These are phyloP conservation scores for Basileuterus tristriatus DNA, from an alignment of 2,797 vertebrate species.

Conservation along the genomic window DNA sequence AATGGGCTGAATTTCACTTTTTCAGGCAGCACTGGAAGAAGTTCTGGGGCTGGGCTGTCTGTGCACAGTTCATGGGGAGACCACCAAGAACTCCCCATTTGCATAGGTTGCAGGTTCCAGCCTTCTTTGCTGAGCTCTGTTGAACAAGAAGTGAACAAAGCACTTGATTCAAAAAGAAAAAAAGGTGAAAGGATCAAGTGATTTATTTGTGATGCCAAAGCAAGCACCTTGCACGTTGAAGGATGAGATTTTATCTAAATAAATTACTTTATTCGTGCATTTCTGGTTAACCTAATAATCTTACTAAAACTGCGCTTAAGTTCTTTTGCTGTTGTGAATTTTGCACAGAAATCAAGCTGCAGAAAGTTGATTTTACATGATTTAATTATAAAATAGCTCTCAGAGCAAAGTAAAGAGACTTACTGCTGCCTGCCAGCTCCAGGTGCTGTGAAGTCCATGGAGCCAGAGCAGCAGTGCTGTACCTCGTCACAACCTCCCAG, in stretches of 20 bases:
- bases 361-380: background rate
- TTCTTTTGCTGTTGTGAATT: background rate
- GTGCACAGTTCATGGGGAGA: background rate
- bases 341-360: background rate
- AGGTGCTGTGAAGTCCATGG: background rate
- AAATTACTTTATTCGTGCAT: background rate
- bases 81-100: background rate
- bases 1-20: background rate
- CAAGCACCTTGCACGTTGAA: background rate
- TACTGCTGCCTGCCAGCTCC: background rate
- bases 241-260: background rate
- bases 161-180: background rate
- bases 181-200: background rate
- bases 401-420: background rate
- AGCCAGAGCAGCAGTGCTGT: background rate
- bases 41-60: background rate
- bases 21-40: background rate
- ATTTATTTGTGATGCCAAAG: background rate
- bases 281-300: background rate
- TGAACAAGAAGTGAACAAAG: background rate
- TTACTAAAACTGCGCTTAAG: background rate
- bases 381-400: background rate
- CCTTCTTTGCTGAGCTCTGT: background rate
- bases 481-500: background rate
- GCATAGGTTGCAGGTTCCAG: background rate